A percentile compares a stretch with the other conserved stretches of the same genome.
phyloP scores from a whole-genome alignment of 2,113 vertebrate genomes.

The Chloroceryle aenea region DNA sequence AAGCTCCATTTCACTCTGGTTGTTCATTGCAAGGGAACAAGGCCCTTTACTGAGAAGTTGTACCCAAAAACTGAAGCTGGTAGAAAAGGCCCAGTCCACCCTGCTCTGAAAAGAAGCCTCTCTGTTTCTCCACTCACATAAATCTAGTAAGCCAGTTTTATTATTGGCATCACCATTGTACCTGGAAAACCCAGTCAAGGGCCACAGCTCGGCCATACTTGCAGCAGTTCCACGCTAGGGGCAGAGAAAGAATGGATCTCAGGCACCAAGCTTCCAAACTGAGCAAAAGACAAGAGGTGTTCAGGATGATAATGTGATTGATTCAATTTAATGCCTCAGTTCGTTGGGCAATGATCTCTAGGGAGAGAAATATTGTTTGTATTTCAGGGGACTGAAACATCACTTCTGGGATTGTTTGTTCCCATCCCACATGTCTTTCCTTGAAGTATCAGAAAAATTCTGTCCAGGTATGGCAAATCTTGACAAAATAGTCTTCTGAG shows the following conservation, averaged over 20 bases:
- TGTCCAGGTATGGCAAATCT: not conserved
- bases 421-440: not conserved
- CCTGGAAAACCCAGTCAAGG: not conserved
- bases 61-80: not conserved
- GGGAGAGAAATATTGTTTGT: not conserved
- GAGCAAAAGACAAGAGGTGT: not conserved
- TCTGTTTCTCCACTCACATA: not conserved
- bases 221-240: not conserved
- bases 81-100: not conserved
- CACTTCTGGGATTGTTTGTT: not conserved
- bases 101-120: not conserved
- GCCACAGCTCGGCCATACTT: not conserved
- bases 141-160: not conserved
- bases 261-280: not conserved
- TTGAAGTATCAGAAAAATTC: not conserved
- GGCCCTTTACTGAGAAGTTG: not conserved
- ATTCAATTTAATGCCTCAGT: not conserved
- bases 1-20: not conserved
- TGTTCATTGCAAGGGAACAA: not conserved
- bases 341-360: not conserved
- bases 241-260: not conserved
- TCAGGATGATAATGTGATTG: not conserved
- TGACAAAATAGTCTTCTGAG: not conserved
- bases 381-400: not conserved
- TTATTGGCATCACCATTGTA: not conserved